Conservation (phyloP, 2,113 vertebrate species). For the Halichoerus grypus region DNA sequence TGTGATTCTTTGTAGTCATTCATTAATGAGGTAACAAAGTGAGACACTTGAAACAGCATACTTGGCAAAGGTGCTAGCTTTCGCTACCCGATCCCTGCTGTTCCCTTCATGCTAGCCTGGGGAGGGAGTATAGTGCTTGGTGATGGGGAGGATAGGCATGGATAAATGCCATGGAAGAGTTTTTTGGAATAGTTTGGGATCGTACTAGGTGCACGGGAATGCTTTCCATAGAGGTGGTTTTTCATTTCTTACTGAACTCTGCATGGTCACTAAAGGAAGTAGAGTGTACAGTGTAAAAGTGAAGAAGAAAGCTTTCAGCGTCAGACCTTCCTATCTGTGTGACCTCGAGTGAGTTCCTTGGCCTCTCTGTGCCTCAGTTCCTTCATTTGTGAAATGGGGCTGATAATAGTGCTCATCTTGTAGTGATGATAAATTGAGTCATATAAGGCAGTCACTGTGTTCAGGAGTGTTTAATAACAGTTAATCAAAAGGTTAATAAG, state of each 20-base stretch:
- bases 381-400: background rate
- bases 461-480: background rate
- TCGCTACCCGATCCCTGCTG: background rate
- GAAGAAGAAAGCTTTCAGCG: background rate
- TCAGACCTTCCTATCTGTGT: background rate
- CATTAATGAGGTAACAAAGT: background rate
- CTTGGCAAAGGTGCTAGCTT: background rate
- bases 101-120: background rate
- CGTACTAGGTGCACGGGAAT: background rate
- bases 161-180: background rate
- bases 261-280: background rate
- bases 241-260: background rate
- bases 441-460: background rate
- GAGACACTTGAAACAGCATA: background rate
- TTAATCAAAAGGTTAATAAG: background rate
- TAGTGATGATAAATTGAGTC: background rate
- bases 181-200: background rate
- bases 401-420: background rate
- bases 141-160: background rate
- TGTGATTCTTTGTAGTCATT: background rate
- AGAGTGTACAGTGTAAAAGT: background rate
- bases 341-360: background rate
- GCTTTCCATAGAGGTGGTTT: background rate
- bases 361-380: background rate
- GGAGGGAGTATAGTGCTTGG: background rate